Base-by-base conservation (phyloP, 2,113 vertebrate species). In the Oryzias javanicus region DNA sequence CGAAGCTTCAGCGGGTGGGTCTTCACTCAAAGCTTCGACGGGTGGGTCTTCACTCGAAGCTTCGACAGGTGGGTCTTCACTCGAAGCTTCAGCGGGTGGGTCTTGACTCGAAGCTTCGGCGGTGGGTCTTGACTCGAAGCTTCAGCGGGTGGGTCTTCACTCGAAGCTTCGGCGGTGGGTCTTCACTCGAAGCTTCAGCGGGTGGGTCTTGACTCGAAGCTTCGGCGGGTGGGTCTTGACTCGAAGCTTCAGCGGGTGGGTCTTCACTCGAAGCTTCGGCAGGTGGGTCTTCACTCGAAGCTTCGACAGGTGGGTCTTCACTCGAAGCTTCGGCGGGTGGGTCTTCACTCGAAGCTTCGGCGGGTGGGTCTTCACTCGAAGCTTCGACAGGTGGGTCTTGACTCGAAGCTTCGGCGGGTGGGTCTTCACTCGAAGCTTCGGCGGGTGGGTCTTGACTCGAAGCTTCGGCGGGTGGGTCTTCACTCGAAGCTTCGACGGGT, bases 351-450 rank as follows among this genome's bases (percentile, higher is more conserved):
- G 0, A n/a, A n/a, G 94, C 57, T 94, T 98, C 3, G 97, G 96
- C 86, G 91, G 97, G 97, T 98, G 79, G 3, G 55, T 25, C 6
- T 29, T n/a, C 6, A 46, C 12, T 29, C 4, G 0, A n/a, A n/a
- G n/a, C n/a, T n/a, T n/a, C n/a, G n/a, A n/a, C n/a, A n/a, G n/a
- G n/a, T n/a, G n/a, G n/a, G n/a, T n/a, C n/a, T n/a, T n/a, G n/a
- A n/a, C n/a, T n/a, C n/a, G n/a, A n/a, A n/a, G 94, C 57, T 94
- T 98, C 3, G 97, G 96, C 86, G 91, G 97, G 97, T 98, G 79
- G 3, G 55, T 25, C 6, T 29, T n/a, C 6, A 46, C 12, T 29
- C 4, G 0, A n/a, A n/a, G n/a, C n/a, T n/a, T n/a, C n/a, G n/a
- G n/a, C n/a, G n/a, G n/a, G n/a, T n/a, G n/a, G n/a, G n/a, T n/a